Evolutionary conservation across 2,888 invertebrate species (phyloP).

Genomic region (Scaptomyza tumidula): DNA sequence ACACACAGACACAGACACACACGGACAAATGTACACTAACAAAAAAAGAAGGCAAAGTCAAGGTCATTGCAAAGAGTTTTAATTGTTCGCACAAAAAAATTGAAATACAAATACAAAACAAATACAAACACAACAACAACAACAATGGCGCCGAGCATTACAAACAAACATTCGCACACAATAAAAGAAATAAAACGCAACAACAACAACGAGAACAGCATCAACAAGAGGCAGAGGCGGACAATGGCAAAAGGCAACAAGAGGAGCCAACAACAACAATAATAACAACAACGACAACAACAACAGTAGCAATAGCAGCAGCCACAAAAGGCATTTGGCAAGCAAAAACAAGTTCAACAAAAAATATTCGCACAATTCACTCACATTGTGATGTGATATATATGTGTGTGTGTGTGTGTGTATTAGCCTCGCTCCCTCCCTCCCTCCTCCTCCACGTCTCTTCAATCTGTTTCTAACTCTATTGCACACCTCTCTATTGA

Average conservation of each 20-base stretch:
- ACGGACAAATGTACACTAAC: constrained; percentile 34
- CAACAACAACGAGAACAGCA: constrained; percentile 59
- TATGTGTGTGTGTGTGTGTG: not conserved
- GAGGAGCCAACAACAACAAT: constrained; percentile 49
- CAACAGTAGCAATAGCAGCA: constrained; percentile 21
- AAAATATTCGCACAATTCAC: constrained; percentile 59
- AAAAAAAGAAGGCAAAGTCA: constrained; percentile 82
- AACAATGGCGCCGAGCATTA: constrained; percentile 74
- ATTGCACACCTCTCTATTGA: constrained; percentile 5
- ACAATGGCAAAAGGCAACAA: constrained; percentile 59
- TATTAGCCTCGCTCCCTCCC: constrained; percentile 7
- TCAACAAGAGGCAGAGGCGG: constrained; percentile 40
- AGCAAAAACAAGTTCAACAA: constrained; percentile 63
- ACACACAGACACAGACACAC: constrained; percentile 34
- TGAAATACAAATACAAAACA: constrained; percentile 62
- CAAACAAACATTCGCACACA: constrained; percentile 78
- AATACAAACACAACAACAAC: constrained; percentile 27
- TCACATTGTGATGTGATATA: constrained; percentile 29
- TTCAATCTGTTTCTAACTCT: constrained; percentile 5
- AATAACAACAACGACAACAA: constrained; percentile 32
- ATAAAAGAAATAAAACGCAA: constrained; percentile 80
- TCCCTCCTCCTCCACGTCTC: too few relatives aligned
- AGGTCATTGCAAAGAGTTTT: constrained; percentile 84
- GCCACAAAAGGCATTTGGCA: constrained; percentile 60
- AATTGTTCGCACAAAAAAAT: constrained; percentile 82